Conservation (phyloP, 2,797 vertebrate species). For the Rhincodon typus region DNA sequence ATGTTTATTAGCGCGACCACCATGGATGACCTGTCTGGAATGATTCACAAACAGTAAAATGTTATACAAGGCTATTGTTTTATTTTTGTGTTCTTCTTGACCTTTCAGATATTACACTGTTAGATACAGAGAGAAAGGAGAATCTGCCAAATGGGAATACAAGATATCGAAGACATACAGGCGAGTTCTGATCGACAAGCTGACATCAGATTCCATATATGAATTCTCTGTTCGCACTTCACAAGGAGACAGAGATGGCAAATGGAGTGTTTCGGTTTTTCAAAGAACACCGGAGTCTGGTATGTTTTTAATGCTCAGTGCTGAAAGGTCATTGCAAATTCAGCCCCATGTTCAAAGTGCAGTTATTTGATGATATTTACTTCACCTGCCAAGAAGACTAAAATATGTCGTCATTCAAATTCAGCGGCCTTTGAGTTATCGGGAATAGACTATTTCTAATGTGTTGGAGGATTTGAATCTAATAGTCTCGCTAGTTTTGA, state of each 20-base stretch:
- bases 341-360: background rate
- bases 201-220: constrained; percentile 87
- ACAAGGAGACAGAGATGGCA: constrained; percentile 71
- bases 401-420: background rate
- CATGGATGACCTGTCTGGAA: background rate
- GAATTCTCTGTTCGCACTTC: constrained; percentile 88
- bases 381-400: background rate
- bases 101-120: constrained; percentile 72
- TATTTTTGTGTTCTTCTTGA: constrained; percentile 51
- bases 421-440: background rate
- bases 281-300: constrained; percentile 94
- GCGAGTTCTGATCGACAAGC: constrained; percentile 72
- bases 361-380: background rate
- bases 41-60: background rate
- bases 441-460: background rate
- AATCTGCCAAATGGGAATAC: constrained; percentile 90
- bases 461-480: no score
- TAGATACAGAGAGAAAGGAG: constrained; percentile 88
- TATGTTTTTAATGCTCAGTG: constrained; percentile 50
- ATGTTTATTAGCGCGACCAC: background rate
- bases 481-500: background rate
- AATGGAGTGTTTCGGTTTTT: constrained; percentile 87
- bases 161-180: constrained; percentile 66
- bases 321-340: background rate
- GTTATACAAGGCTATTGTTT: background rate